Percentiles rank a stretch among this genome's conserved stretches.
Evolutionary conservation across 2,888 invertebrate genomes (phyloP).

Genomic region (Ephialtes manifestator): DNA sequence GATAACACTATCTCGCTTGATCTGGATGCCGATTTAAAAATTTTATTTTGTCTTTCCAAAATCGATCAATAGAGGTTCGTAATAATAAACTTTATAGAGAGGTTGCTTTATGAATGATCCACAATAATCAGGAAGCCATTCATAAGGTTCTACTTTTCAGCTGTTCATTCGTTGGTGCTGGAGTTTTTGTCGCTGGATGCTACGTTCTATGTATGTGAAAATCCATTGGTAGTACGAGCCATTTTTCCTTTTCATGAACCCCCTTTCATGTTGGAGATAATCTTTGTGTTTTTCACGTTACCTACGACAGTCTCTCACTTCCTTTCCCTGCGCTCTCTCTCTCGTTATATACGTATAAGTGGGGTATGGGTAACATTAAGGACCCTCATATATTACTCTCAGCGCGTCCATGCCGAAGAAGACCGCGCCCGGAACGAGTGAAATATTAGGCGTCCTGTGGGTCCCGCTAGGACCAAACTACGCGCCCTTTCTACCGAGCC

Average conservation of each 20-base stretch:
- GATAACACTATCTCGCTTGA: too few relatives aligned
- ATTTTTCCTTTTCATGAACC: constrained; percentile 37
- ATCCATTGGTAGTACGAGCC: constrained; percentile 22
- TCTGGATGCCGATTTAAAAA: too few relatives aligned
- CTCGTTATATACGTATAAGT: constrained; percentile 1
- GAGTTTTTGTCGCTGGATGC: neutral
- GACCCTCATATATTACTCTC: constrained; percentile 67
- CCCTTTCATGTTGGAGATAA: constrained; percentile 45
- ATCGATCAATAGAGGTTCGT: too few relatives aligned
- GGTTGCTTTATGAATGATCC: too few relatives aligned
- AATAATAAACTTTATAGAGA: too few relatives aligned
- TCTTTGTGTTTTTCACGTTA: constrained; percentile 65
- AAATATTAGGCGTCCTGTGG: constrained; percentile 67
- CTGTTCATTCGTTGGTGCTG: too few relatives aligned
- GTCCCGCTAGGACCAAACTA: constrained; percentile 35
- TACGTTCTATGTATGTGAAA: constrained; percentile 22
- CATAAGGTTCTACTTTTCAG: too few relatives aligned
- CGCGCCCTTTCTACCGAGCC: constrained; percentile 30
- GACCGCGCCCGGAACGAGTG: constrained; percentile 53
- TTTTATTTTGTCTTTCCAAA: neutral
- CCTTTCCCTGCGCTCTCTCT: constrained; percentile 34
- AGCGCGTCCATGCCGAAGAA: constrained; percentile 63
- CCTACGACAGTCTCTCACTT: constrained; percentile 45
- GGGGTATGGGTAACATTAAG: constrained; percentile 59
- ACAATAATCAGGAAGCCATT: too few relatives aligned